Percentiles rank a stretch among this genome's conserved stretches.
Conservation (phyloP, 2,113 vertebrate genomes). For the Plotosus lineatus region DNA sequence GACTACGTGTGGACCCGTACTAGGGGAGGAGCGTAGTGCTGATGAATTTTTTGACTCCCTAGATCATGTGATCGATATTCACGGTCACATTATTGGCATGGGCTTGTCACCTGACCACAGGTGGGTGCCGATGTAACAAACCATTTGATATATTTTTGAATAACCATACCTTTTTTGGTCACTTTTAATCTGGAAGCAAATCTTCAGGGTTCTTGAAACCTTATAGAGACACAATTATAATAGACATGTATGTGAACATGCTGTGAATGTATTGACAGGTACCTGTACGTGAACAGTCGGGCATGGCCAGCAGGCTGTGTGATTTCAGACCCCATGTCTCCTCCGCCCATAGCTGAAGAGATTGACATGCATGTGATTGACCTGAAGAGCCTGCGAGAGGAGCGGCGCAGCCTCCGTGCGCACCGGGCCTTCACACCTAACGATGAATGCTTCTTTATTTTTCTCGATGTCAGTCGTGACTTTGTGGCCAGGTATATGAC, state of each 20-base stretch:
- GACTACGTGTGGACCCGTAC: slow-evolving; percentile 87
- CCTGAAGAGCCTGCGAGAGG: slow-evolving; percentile 90
- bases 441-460: slow-evolving; percentile 96
- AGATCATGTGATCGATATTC: slow-evolving; percentile 94
- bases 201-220: background rate
- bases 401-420: slow-evolving; percentile 83
- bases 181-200: background rate
- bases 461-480: slow-evolving; percentile 93
- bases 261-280: slow-evolving; percentile 69
- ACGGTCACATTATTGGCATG: slow-evolving; percentile 96
- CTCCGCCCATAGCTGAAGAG: slow-evolving; percentile 92
- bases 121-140: slow-evolving; percentile 61
- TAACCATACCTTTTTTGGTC: background rate
- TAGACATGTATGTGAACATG: background rate
- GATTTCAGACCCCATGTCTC: slow-evolving; percentile 92
- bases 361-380: slow-evolving; percentile 94
- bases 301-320: slow-evolving; percentile 89
- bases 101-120: slow-evolving; percentile 96
- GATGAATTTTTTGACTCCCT: slow-evolving; percentile 94
- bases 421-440: slow-evolving; percentile 94
- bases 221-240: background rate
- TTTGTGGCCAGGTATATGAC: slow-evolving; percentile 88
- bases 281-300: slow-evolving; percentile 93
- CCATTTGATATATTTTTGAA: no score
- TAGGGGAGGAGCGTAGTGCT: slow-evolving; percentile 84